Conservation (phyloP, 2,888 invertebrate genomes). For the Odiellus spinosus region DNA sequence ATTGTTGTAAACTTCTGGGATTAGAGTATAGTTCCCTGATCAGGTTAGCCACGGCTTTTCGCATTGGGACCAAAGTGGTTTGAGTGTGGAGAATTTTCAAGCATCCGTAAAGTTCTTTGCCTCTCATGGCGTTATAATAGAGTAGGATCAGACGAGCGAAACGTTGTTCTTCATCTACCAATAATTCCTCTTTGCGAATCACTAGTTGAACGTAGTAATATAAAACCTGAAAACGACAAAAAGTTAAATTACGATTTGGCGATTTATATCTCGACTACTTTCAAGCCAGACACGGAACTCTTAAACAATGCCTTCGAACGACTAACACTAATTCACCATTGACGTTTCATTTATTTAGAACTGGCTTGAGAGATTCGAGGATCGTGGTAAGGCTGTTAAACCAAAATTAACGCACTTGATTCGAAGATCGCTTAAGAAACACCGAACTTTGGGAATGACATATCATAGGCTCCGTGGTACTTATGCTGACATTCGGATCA, state of each 20-base stretch:
- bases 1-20: conserved; percentile 54
- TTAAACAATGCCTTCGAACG: too few relatives aligned
- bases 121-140: conserved; percentile 42
- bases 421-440: conserved; percentile 41
- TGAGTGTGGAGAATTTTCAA: conserved; percentile 44
- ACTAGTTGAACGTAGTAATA: conserved; percentile 54
- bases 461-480: conserved; percentile 35
- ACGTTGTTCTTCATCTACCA: conserved; percentile 42
- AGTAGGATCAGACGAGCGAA: conserved; percentile 47
- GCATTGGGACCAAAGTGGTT: conserved; percentile 42
- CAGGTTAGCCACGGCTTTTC: conserved; percentile 41
- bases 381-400: too few relatives aligned
- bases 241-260: too few relatives aligned
- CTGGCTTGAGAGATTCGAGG: too few relatives aligned
- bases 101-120: conserved; percentile 48
- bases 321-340: too few relatives aligned
- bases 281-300: too few relatives aligned
- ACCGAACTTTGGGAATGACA: conserved; percentile 38
- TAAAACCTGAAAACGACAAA: conserved; percentile 36
- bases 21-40: conserved; percentile 46
- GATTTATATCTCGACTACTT: too few relatives aligned
- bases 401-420: too few relatives aligned
- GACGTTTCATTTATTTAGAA: too few relatives aligned
- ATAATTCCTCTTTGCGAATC: conserved; percentile 40
- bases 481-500: conserved; percentile 48